Evolutionary conservation across 2,888 invertebrate species (phyloP).

Genomic region (Sphaerophoria taeniata): DNA sequence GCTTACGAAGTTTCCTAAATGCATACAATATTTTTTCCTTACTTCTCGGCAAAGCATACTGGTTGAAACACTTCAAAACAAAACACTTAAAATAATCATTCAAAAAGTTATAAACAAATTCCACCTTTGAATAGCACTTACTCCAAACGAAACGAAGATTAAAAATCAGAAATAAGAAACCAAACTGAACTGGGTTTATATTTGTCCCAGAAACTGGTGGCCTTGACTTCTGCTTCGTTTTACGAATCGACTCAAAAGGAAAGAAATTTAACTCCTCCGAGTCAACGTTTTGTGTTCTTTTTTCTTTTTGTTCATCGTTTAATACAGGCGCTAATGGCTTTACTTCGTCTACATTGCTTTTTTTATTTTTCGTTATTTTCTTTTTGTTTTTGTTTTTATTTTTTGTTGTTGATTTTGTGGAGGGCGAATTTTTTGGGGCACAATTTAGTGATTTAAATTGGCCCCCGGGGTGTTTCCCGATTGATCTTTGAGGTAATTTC

Average conservation of each 20-base stretch:
- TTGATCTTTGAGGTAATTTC: not conserved
- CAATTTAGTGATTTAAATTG: constrained; percentile 1
- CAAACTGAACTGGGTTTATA: not conserved
- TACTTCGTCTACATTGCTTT: constrained; percentile 4
- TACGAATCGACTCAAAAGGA: not conserved
- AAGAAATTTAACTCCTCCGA: not conserved
- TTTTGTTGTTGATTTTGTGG: not conserved
- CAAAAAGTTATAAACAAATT: too few relatives aligned
- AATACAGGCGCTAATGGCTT: not conserved
- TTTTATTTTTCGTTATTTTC: not conserved
- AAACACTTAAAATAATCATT: too few relatives aligned
- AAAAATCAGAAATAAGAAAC: not conserved
- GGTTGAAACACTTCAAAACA: not conserved
- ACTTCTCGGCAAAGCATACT: constrained; percentile 3
- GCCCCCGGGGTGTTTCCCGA: constrained; percentile 11
- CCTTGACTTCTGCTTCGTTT: not conserved
- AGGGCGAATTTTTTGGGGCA: not conserved
- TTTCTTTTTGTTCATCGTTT: not conserved
- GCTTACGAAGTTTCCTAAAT: constrained; percentile 17
- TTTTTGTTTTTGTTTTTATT: not conserved
- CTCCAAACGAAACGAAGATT: not conserved
- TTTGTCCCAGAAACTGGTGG: not conserved
- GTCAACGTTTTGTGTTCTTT: not conserved
- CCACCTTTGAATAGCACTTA: too few relatives aligned
- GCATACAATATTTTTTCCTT: not conserved